phyloP scores from a whole-genome alignment of 2,797 vertebrate species.

The Hemibagrus guttatus region DNA sequence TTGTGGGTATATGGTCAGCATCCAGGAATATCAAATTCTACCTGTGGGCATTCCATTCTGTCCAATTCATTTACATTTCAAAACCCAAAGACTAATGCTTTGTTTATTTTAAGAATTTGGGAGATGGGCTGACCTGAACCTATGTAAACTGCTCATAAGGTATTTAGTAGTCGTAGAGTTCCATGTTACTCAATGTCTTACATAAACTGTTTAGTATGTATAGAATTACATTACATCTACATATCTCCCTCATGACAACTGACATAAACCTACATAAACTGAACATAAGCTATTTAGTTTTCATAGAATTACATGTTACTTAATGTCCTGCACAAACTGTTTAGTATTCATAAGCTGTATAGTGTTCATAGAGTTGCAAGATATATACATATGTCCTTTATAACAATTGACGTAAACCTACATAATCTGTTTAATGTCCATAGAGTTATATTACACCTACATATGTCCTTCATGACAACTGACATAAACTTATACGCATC shows the following conservation, averaged over 20 bases:
- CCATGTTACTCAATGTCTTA: background rate
- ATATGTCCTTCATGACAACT: background rate
- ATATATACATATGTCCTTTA: too few relatives aligned
- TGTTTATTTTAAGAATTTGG: background rate
- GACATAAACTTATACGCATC: background rate
- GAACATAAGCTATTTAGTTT: too few relatives aligned
- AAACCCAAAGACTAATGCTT: background rate
- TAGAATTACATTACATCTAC: background rate
- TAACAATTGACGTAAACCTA: background rate
- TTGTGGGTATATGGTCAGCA: slow-evolving; percentile 15
- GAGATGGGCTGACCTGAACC: background rate
- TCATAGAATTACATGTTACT: background rate
- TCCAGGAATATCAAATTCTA: slow-evolving; percentile 29
- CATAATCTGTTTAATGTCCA: background rate
- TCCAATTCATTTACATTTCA: background rate
- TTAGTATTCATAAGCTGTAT: too few relatives aligned
- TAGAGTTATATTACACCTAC: background rate
- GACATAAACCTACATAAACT: background rate
- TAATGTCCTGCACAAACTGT: background rate
- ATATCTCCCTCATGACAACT: background rate
- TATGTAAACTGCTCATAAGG: background rate
- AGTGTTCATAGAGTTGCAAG: background rate
- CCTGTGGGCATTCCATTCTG: slow-evolving; percentile 22
- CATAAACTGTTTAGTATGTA: background rate
- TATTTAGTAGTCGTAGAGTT: background rate